phyloP scores from a whole-genome alignment of 64 coral and sea anemone species.

The Cladopsammia gracilis region DNA sequence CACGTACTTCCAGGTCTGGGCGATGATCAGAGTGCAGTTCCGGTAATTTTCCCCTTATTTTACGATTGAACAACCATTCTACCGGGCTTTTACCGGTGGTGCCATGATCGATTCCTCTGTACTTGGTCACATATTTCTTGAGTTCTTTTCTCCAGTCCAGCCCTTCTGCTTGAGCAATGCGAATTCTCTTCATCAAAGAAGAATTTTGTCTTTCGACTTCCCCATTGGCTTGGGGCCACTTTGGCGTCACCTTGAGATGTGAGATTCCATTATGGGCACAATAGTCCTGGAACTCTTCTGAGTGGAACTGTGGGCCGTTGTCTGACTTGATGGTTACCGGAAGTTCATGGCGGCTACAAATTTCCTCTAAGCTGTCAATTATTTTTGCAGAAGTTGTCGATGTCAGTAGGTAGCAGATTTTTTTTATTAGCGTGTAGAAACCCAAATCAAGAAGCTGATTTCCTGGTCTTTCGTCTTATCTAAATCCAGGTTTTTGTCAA shows the following conservation, averaged over 20 bases:
- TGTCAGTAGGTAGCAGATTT: too few species aligned
- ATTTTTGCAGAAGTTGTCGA: constrained; percentile 26
- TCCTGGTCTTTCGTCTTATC: too few species aligned
- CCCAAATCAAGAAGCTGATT: too few species aligned
- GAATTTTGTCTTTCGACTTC: constrained; percentile 43
- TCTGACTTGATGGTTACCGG: neutral
- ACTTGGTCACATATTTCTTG: too few species aligned
- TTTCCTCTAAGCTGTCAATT: neutral
- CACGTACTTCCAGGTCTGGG: neutral
- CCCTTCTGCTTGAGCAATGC: too few species aligned
- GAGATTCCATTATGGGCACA: neutral
- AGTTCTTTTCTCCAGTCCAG: too few species aligned
- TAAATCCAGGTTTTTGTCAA: too few species aligned
- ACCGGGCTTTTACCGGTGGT: too few species aligned
- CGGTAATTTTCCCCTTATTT: neutral
- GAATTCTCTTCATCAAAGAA: constrained; percentile 1
- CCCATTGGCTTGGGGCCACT: constrained; percentile 40
- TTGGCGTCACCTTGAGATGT: neutral
- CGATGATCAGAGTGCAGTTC: neutral
- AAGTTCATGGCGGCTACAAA: neutral
- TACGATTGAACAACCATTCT: too few species aligned
- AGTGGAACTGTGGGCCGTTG: constrained; percentile 18
- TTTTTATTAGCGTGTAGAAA: too few species aligned
- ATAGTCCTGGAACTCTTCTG: neutral
- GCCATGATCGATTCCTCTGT: too few species aligned